Conservation (phyloP, 2,113 vertebrate genomes). For the Columba janthina region DNA sequence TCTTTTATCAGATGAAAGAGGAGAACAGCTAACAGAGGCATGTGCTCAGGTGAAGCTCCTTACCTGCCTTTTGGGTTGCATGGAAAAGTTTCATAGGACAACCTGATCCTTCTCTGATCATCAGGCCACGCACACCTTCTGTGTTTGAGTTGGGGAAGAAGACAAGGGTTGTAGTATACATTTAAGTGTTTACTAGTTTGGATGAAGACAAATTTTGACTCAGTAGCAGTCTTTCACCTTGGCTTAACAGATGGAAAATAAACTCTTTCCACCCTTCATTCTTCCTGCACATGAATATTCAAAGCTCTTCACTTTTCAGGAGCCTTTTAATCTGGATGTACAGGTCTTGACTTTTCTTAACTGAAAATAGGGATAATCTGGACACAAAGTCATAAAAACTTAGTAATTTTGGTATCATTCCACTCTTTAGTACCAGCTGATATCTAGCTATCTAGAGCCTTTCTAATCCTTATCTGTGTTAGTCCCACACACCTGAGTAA, state of each 20-base stretch:
- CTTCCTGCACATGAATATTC: not conserved
- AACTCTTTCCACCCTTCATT: not conserved
- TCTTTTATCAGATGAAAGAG: not conserved
- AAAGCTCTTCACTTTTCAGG: not conserved
- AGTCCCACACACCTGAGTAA: conserved; percentile 7
- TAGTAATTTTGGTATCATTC: not conserved
- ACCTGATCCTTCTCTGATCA: no score
- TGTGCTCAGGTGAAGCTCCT: not conserved
- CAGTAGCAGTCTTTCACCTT: not conserved
- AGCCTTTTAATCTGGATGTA: not conserved
- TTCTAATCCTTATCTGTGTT: not conserved
- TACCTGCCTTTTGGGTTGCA: not conserved
- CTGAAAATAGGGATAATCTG: not conserved
- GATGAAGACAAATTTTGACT: not conserved
- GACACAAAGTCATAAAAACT: not conserved
- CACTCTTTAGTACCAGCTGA: not conserved
- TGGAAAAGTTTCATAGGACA: not conserved
- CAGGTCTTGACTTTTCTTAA: not conserved
- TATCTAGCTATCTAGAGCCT: not conserved
- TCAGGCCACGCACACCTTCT: not conserved
- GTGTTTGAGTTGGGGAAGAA: not conserved
- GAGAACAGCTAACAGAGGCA: not conserved
- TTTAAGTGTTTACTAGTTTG: not conserved
- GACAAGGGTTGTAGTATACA: not conserved
- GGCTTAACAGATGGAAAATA: not conserved